Percentiles rank a stretch among this genome's conserved stretches.
Evolutionary conservation across 2,797 vertebrate genomes (phyloP).

Genomic region (Sternarchorhynchus goeldii): DNA sequence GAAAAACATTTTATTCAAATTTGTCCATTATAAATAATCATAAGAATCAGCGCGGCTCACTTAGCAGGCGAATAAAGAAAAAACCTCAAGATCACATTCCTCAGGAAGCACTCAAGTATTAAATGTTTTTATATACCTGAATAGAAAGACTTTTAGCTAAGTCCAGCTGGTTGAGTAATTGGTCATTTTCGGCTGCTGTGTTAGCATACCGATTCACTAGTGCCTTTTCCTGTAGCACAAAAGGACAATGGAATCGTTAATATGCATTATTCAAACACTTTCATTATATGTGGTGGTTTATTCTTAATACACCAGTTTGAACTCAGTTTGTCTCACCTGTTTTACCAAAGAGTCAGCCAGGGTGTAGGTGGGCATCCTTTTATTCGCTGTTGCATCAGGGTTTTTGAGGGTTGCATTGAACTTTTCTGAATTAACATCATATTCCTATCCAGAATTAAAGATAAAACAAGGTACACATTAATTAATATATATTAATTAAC

Average conservation of each 20-base stretch:
- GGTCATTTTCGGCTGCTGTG: constrained; percentile 77
- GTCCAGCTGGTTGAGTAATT: constrained; percentile 84
- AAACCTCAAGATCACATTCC: no score
- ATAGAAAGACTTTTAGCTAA: constrained; percentile 82
- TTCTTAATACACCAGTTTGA: neutral
- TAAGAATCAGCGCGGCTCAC: neutral
- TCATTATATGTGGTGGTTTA: neutral
- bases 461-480: neutral
- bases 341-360: constrained; percentile 84
- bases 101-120: neutral
- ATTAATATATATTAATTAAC: neutral
- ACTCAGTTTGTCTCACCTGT: constrained; percentile 75
- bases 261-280: neutral
- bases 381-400: constrained; percentile 62
- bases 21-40: neutral
- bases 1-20: constrained; percentile 11
- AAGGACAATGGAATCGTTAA: constrained; percentile 8
- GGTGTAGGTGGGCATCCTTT: constrained; percentile 69
- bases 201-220: constrained; percentile 81
- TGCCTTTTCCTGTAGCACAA: constrained; percentile 81
- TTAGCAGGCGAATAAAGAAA: neutral
- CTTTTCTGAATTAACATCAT: constrained; percentile 82
- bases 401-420: constrained; percentile 83
- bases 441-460: constrained; percentile 77
- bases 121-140: constrained; percentile 74